phyloP scores from a whole-genome alignment of 2,888 invertebrate species.

The Sacculina carcini region DNA sequence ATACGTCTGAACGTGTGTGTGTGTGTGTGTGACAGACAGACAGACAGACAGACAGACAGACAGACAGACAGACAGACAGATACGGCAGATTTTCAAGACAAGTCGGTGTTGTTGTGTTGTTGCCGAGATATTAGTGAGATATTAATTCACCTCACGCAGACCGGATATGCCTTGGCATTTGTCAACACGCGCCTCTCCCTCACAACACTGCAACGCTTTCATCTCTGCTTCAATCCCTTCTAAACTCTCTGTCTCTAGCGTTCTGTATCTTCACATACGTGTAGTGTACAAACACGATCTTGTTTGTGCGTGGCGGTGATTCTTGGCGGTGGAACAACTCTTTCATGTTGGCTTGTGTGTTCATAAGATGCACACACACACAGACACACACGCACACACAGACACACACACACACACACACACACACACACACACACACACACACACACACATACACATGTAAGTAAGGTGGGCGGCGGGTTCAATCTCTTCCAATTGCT shows the following conservation, averaged over 20 bases:
- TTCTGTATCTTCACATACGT: constrained; percentile 7
- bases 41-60: not conserved
- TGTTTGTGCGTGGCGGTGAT: too few relatives aligned
- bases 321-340: too few relatives aligned
- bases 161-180: not conserved
- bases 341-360: too few relatives aligned
- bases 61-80: constrained; percentile 1
- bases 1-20: not conserved
- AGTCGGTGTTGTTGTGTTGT: not conserved
- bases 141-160: not conserved
- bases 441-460: too few relatives aligned
- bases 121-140: not conserved
- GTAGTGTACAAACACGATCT: too few relatives aligned
- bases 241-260: constrained; percentile 7
- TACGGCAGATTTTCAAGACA: not conserved
- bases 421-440: too few relatives aligned
- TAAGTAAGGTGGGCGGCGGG: too few relatives aligned
- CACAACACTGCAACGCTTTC: not conserved
- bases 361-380: too few relatives aligned
- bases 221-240: not conserved
- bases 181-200: not conserved
- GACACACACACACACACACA: too few relatives aligned
- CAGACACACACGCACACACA: too few relatives aligned
- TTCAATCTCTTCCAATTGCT: too few relatives aligned
- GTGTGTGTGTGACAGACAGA: not conserved